phyloP scores from a whole-genome alignment of 2,113 vertebrate genomes.

The Anguilla japonica region DNA sequence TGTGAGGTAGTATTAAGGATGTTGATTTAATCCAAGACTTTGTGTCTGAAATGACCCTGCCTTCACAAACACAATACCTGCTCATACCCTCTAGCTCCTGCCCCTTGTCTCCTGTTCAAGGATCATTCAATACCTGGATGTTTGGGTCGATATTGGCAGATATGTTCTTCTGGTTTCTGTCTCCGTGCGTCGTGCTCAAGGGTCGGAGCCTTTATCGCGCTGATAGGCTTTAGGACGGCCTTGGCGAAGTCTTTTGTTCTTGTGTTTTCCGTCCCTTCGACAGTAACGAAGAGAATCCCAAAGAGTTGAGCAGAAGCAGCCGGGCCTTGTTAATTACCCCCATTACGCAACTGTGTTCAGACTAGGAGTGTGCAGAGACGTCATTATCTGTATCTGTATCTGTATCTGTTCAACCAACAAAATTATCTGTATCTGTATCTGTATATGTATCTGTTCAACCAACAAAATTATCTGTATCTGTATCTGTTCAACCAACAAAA shows the following conservation, averaged over 20 bases:
- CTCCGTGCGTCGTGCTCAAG: neutral
- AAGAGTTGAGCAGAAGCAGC: neutral
- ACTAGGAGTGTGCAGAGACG: neutral
- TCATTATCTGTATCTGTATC: too few species aligned
- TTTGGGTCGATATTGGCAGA: conserved; percentile 15
- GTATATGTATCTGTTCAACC: too few species aligned
- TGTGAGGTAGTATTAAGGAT: neutral
- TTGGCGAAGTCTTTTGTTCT: neutral
- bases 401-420: too few species aligned
- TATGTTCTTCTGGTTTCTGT: neutral
- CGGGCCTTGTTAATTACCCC: conserved; percentile 31
- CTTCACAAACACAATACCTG: neutral
- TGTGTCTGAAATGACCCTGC: neutral
- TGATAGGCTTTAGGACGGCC: neutral
- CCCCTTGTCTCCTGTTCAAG: conserved; percentile 21
- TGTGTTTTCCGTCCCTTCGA: neutral
- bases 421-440: too few species aligned
- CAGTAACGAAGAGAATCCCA: neutral
- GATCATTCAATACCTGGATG: conserved; percentile 29
- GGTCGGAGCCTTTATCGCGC: neutral
- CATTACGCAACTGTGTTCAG: conserved; percentile 35
- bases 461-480: too few species aligned
- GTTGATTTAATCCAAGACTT: too few species aligned
- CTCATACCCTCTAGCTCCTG: neutral
- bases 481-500: neutral